Evolutionary conservation across 2,797 vertebrate species (phyloP).

Genomic region (Syndactyla subalaris): DNA sequence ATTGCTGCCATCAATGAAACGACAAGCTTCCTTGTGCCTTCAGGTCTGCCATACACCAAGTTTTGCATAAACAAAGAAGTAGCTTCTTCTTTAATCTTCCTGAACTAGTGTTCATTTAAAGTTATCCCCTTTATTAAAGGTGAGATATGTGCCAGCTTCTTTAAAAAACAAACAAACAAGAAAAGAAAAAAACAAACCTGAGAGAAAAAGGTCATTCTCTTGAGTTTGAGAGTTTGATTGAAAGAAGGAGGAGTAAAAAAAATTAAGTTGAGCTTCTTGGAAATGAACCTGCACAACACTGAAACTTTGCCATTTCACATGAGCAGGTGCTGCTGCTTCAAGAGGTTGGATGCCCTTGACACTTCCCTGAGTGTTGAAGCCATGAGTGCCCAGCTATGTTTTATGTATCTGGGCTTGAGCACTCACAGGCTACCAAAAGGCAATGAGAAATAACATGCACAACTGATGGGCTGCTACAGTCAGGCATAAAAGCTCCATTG

Average conservation of each 20-base stretch:
- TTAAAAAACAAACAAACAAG: background rate
- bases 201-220: background rate
- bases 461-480: conserved; percentile 11
- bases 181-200: background rate
- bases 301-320: background rate
- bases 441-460: background rate
- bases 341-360: background rate
- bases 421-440: background rate
- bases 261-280: background rate
- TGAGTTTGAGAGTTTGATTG: background rate
- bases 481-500: background rate
- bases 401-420: background rate
- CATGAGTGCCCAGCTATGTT: conserved; percentile 5
- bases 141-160: background rate
- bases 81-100: background rate
- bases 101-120: background rate
- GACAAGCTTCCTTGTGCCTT: background rate
- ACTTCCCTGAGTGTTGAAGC: background rate
- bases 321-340: conserved; percentile 35
- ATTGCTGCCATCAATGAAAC: background rate
- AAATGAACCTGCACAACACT: background rate
- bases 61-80: background rate
- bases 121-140: background rate
- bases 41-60: background rate
- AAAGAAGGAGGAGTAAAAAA: background rate